Evolutionary conservation across 2,113 vertebrate species (phyloP).

Genomic region (Ochotona princeps): DNA sequence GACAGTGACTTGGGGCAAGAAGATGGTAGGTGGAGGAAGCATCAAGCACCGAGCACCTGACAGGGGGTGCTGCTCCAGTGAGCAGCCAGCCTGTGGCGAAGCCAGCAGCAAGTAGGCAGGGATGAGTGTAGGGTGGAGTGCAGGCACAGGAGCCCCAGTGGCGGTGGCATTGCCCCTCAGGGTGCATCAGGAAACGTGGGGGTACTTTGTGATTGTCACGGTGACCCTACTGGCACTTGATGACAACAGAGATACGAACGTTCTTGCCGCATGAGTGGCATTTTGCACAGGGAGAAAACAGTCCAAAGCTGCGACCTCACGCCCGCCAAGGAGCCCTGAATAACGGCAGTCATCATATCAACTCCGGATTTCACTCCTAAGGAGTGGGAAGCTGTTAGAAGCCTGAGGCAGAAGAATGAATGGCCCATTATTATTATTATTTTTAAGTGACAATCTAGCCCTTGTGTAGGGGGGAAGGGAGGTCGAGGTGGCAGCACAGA

Average conservation of each 20-base stretch:
- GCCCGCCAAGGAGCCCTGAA: not conserved
- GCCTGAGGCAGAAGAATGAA: not conserved
- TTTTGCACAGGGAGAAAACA: not conserved
- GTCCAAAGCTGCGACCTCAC: not conserved
- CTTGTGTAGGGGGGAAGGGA: not conserved
- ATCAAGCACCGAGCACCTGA: not conserved
- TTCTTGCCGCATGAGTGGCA: not conserved
- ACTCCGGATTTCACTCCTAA: not conserved
- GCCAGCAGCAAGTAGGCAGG: not conserved
- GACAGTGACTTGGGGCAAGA: not conserved
- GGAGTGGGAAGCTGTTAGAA: not conserved
- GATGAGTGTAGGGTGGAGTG: not conserved
- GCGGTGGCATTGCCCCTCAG: not conserved
- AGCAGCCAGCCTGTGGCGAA: not conserved
- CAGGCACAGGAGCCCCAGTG: not conserved
- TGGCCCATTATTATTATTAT: not conserved
- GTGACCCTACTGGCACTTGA: not conserved
- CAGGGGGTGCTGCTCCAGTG: not conserved
- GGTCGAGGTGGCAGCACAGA: not conserved
- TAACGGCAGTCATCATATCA: not conserved
- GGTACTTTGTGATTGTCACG: not conserved
- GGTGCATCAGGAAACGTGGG: not conserved
- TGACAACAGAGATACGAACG: not conserved
- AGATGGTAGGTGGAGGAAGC: not conserved
- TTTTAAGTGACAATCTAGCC: not conserved